phyloP scores from a whole-genome alignment of 2,797 vertebrate species.

The Darevskia nairensis region DNA sequence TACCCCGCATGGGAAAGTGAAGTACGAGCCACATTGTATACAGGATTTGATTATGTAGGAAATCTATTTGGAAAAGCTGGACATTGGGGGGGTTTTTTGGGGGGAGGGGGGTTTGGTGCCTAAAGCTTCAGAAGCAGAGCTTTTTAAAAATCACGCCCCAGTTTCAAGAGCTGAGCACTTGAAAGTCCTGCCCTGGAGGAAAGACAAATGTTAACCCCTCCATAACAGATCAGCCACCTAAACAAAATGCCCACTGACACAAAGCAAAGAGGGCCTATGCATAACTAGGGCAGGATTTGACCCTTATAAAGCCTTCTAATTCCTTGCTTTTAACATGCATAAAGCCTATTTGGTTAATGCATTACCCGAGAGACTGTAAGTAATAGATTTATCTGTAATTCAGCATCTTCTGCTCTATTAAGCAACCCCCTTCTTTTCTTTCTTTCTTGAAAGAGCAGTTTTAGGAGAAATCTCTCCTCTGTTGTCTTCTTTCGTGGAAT shows the following conservation, averaged over 20 bases:
- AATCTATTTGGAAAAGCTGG: background rate
- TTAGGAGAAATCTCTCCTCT: background rate
- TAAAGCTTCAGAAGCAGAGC: background rate
- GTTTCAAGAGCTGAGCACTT: background rate
- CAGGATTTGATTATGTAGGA: background rate
- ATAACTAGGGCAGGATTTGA: background rate
- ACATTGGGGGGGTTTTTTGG: background rate
- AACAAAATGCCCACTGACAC: background rate
- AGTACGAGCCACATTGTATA: background rate
- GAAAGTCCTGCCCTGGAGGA: background rate
- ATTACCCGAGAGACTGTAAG: constrained; percentile 16
- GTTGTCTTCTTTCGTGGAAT: background rate
- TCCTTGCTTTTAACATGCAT: constrained; percentile 6
- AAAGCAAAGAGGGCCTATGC: background rate
- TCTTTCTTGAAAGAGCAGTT: background rate
- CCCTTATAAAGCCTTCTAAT: background rate
- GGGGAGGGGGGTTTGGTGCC: background rate
- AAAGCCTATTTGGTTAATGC: constrained; percentile 7
- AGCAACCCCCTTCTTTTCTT: background rate
- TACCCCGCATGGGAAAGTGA: background rate
- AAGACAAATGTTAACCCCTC: background rate
- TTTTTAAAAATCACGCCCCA: background rate
- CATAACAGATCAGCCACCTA: background rate
- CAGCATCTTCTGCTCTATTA: constrained; percentile 40
- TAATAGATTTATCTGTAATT: constrained; percentile 43